Conservation (phyloP, 2,888 invertebrate genomes). For the Rhamphomyia laevipes region DNA sequence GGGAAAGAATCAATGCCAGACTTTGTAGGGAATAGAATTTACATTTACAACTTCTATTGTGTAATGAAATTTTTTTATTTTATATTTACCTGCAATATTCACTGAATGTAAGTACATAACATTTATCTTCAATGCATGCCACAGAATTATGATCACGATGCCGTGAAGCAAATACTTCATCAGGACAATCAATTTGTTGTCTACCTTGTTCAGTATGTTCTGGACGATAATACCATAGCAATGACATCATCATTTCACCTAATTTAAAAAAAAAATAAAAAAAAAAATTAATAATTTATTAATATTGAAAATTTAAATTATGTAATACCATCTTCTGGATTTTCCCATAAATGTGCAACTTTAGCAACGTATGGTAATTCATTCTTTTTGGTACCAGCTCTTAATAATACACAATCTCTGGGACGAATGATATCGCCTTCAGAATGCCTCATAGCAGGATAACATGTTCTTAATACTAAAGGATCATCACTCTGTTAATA, state of each 20-base stretch:
- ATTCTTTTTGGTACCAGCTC: slow-evolving; percentile 69
- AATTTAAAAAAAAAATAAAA: slow-evolving; percentile 11
- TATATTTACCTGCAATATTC: slow-evolving; percentile 87
- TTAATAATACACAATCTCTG: slow-evolving; percentile 82
- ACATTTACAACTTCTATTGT: neutral
- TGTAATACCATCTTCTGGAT: slow-evolving; percentile 72
- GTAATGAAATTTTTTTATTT: neutral
- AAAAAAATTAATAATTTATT: neutral
- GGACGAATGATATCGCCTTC: slow-evolving; percentile 79
- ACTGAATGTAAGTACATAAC: slow-evolving; percentile 90
- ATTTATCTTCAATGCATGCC: slow-evolving; percentile 95
- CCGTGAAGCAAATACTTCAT: slow-evolving; percentile 91
- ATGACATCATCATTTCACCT: slow-evolving; percentile 97
- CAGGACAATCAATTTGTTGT: slow-evolving; percentile 64
- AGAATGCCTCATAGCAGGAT: slow-evolving; percentile 77
- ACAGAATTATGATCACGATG: slow-evolving; percentile 93
- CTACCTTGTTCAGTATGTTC: slow-evolving; percentile 91
- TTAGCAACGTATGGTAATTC: slow-evolving; percentile 92
- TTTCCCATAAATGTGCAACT: slow-evolving; percentile 89
- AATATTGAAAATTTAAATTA: slow-evolving; percentile 1
- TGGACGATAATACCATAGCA: slow-evolving; percentile 95
- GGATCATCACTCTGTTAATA: slow-evolving; percentile 58
- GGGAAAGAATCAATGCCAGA: too few species aligned
- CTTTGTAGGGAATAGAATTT: too few species aligned
- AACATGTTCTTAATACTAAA: slow-evolving; percentile 68